phyloP scores from a whole-genome alignment of 2,888 invertebrate genomes.

The Deroplatys truncata region DNA sequence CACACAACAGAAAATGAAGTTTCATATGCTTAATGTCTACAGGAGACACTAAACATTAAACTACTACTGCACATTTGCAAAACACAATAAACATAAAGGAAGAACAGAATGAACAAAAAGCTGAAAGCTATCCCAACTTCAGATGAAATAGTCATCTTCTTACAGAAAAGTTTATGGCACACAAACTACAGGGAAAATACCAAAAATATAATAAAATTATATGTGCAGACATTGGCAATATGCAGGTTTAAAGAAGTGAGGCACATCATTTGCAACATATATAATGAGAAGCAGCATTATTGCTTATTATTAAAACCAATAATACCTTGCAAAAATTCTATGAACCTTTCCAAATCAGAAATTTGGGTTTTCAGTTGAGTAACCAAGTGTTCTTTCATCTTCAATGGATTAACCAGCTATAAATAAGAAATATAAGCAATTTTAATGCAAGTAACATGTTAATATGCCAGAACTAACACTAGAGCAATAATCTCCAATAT shows the following conservation, averaged over 20 bases:
- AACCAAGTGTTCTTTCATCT: conserved; percentile 95
- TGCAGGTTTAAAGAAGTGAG: neutral
- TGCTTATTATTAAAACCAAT: neutral
- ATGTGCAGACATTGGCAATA: neutral
- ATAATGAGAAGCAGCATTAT: neutral
- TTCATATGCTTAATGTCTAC: neutral
- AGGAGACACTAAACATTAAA: neutral
- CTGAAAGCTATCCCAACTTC: neutral
- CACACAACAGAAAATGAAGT: neutral
- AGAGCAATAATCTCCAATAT: neutral
- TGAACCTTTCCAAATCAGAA: conserved; percentile 93
- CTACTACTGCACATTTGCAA: neutral
- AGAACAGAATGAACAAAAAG: neutral
- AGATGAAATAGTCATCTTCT: neutral
- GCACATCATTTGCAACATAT: neutral
- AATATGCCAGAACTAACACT: neutral
- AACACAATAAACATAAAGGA: neutral
- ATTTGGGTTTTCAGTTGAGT: conserved; percentile 95
- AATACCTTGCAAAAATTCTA: conserved; percentile 82
- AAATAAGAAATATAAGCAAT: conserved; percentile 28
- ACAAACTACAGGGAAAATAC: neutral
- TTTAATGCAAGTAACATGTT: neutral
- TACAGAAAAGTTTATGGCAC: neutral
- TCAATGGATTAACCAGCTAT: conserved; percentile 84
- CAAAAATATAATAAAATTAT: too few relatives aligned